phyloP scores from a whole-genome alignment of 2,113 vertebrate genomes.

The Falcunculus frontatus region DNA sequence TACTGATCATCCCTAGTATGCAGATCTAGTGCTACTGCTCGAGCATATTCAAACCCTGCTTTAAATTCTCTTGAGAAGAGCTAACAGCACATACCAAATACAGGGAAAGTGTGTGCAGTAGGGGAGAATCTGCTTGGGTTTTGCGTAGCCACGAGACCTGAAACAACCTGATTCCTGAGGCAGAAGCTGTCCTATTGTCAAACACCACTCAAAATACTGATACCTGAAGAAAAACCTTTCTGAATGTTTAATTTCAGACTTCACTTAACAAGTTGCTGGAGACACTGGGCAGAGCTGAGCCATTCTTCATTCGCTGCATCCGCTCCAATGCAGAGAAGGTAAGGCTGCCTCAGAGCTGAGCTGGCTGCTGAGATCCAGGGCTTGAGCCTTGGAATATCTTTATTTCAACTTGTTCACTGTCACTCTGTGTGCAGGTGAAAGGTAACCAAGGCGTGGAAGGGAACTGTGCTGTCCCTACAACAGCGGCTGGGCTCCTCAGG shows the following conservation, averaged over 20 bases:
- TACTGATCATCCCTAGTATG: neutral
- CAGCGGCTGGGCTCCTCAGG: neutral
- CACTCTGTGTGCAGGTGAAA: neutral
- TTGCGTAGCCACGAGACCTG: neutral
- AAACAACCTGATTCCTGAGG: neutral
- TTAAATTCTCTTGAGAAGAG: neutral
- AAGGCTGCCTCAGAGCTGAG: neutral
- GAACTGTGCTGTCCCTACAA: neutral
- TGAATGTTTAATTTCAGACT: conserved; percentile 69
- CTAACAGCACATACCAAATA: neutral
- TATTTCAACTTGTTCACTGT: neutral
- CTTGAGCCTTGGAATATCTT: neutral
- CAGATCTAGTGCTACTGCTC: neutral
- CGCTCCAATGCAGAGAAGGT: conserved; percentile 98
- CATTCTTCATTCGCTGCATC: conserved; percentile 97
- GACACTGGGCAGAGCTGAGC: conserved; percentile 89
- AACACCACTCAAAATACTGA: neutral
- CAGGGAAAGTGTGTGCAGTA: neutral
- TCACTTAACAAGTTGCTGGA: conserved; percentile 93
- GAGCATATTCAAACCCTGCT: neutral
- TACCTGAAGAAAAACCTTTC: neutral
- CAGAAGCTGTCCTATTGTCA: neutral
- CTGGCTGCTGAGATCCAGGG: neutral
- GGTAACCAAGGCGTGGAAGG: neutral
- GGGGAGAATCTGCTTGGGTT: neutral